Base-by-base conservation (phyloP, 2,797 vertebrate genomes). In the Coranthus polyacanthus region DNA sequence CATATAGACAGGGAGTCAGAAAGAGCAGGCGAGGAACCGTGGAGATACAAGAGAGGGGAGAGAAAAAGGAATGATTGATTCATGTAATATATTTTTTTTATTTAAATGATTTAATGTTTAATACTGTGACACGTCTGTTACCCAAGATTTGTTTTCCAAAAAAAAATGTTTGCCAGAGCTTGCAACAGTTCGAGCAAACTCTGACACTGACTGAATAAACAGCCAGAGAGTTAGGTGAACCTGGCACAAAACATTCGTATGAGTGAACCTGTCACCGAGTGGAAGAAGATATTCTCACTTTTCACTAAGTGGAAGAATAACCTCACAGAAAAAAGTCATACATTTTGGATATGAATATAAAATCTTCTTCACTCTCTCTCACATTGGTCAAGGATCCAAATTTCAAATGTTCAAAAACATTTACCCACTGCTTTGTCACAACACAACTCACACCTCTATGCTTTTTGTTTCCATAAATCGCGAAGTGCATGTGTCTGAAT, bases 51-150 rank as follows among this genome's bases (percentile, higher is more conserved):
- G 5, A 26, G 16, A 13, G 16, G 11, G 21, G 39, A 57, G 12
- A 47, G 32, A 43, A 17, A 53, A 38, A n/a, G 26, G 39, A 45
- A 64, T 44, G 34, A 68, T 42, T 41, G 45, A 65, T 58, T 68
- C 13, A 2, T 52, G 21, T 38, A 6, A 59, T 68, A 73, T 8
- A 70, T 55, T 68, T 61, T 68, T 61, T 21, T 47, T 41, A 57
- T 67, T 72, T 38, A 72, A 64, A 75, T 6, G 15, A 59, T 39
- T 59, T 38, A 66, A 43, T 66, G 13, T 56, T 73, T 56, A 61
- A 61, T 72, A 46, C 52, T 62, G 32, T 24, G 10, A 69, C 53
- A 55, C 50, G 16, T 46, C 29, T 46, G n/a, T 52, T 73, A 29
- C 2, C 17, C 10, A 50, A 65, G 16, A 52, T 63, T 43, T 47